phyloP scores from a whole-genome alignment of 2,797 vertebrate species.

The Typhlichthys subterraneus region DNA sequence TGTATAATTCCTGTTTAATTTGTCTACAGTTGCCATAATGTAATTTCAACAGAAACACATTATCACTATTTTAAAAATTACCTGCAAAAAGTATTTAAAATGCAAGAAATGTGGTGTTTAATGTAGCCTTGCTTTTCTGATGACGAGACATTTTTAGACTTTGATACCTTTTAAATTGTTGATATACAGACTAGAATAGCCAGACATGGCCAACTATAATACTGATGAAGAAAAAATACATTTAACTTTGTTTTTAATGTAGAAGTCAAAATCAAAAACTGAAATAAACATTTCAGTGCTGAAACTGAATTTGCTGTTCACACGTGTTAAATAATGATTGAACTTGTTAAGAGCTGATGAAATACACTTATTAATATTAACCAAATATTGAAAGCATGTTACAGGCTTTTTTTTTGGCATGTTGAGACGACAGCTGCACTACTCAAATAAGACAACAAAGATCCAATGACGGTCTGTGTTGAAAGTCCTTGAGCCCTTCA shows the following conservation, averaged over 20 bases:
- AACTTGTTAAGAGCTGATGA: too few relatives aligned
- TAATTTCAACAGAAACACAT: constrained; percentile 7
- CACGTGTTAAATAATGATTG: background rate
- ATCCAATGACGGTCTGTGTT: too few relatives aligned
- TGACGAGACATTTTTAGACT: constrained; percentile 54
- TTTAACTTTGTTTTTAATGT: constrained; percentile 45
- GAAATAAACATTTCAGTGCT: constrained; percentile 72
- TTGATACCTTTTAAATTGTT: constrained; percentile 63
- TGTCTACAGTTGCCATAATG: constrained; percentile 15
- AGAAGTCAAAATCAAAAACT: constrained; percentile 45
- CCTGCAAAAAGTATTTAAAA: constrained; percentile 35
- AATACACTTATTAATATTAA: too few relatives aligned
- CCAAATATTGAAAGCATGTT: too few relatives aligned
- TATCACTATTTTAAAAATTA: background rate
- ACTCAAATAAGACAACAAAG: too few relatives aligned
- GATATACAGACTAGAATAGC: constrained; percentile 50
- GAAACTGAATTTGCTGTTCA: constrained; percentile 10
- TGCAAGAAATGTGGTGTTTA: constrained; percentile 52
- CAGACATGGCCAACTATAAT: constrained; percentile 11
- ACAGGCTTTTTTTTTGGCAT: too few relatives aligned
- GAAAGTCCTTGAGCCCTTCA: too few relatives aligned
- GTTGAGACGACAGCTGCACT: too few relatives aligned
- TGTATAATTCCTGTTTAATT: constrained; percentile 19
- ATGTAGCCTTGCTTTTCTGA: constrained; percentile 51
- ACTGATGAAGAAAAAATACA: constrained; percentile 17